Evolutionary conservation across 1,140 invertebrate genomes (phyloP).

Genomic region (Cecropterus lyciades): DNA sequence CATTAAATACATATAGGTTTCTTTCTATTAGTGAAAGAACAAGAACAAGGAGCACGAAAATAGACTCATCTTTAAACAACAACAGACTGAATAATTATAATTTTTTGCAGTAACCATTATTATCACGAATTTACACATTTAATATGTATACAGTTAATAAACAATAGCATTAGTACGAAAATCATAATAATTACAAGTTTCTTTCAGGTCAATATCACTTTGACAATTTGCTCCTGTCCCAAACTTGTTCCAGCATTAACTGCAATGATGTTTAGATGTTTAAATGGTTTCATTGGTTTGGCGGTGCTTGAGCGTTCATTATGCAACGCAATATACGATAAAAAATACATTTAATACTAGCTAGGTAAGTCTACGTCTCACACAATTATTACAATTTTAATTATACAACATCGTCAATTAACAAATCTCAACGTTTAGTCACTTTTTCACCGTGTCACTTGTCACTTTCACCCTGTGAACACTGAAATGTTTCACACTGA

Average conservation of each 20-base stretch:
- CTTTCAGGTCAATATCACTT: constrained; percentile 14
- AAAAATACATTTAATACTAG: constrained; percentile 57
- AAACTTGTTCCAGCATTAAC: constrained; percentile 4
- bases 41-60: constrained; percentile 52
- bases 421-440: constrained; percentile 45
- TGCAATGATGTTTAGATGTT: constrained; percentile 9
- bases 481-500: constrained; percentile 34
- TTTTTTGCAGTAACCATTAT: constrained; percentile 57
- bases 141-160: constrained; percentile 51
- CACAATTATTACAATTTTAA: constrained; percentile 56
- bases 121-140: constrained; percentile 70
- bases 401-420: constrained; percentile 50
- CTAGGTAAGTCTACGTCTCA: constrained; percentile 57
- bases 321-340: constrained; percentile 53
- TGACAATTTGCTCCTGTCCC: constrained; percentile 12
- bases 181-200: constrained; percentile 10
- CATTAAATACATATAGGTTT: constrained; percentile 17
- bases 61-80: constrained; percentile 49
- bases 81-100: constrained; percentile 49
- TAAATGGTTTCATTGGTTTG: constrained; percentile 5
- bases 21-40: constrained; percentile 31
- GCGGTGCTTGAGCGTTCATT: constrained; percentile 45
- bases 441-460: constrained; percentile 42
- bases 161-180: constrained; percentile 43
- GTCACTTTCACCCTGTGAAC: constrained; percentile 38